Evolutionary conservation across 2,797 vertebrate genomes (phyloP).

Genomic region (Carapus acus): DNA sequence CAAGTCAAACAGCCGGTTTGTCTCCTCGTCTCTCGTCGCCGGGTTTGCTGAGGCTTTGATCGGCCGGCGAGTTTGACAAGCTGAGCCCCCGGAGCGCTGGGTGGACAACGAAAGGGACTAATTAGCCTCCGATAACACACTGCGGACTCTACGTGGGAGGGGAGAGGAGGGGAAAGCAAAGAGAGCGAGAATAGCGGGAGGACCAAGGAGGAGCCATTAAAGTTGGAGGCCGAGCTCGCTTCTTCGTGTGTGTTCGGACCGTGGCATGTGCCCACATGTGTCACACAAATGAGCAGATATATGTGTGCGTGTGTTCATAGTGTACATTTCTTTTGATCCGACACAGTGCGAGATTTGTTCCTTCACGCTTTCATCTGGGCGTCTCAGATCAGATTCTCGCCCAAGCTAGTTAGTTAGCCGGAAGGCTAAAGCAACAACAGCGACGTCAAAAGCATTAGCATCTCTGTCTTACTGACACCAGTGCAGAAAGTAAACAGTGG

Average conservation of each 20-base stretch:
- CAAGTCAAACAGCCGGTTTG: conserved; percentile 36
- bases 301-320: neutral
- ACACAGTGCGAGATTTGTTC: conserved; percentile 29
- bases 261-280: conserved; percentile 18
- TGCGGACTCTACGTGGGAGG: conserved; percentile 28
- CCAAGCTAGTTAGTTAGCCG: no score
- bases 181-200: conserved; percentile 27
- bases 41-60: conserved; percentile 56
- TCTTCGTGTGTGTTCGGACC: neutral
- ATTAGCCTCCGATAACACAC: conserved; percentile 61
- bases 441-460: no score
- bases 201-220: conserved; percentile 4
- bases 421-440: no score
- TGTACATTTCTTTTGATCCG: conserved; percentile 21
- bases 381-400: conserved; percentile 16
- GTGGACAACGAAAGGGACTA: conserved; percentile 61
- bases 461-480: no score
- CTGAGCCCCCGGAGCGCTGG: conserved; percentile 51
- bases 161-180: conserved; percentile 17
- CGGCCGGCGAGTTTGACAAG: conserved; percentile 58
- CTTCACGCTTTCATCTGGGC: conserved; percentile 25
- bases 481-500: no score
- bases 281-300: neutral
- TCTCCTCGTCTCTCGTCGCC: conserved; percentile 22
- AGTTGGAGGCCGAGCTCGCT: conserved; percentile 9